These are phyloP conservation scores for Lottia scabra DNA, from an alignment of 2,888 invertebrate genomes.

Conservation along the genomic window DNA sequence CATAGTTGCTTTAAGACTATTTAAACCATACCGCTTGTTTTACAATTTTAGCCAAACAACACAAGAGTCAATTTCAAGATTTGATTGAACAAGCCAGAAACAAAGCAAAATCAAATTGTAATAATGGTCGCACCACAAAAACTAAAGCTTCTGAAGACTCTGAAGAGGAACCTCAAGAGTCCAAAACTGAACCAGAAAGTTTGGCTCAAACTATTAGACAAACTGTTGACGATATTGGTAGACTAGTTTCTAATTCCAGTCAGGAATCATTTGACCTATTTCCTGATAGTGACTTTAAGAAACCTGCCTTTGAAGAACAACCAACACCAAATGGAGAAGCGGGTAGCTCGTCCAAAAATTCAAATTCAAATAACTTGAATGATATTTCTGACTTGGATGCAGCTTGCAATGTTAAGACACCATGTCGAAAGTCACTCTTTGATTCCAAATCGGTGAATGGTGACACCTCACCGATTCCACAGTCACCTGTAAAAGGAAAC, in stretches of 20 bases:
- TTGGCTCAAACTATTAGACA: neutral
- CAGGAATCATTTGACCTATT: neutral
- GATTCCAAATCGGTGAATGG: neutral
- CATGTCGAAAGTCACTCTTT: neutral
- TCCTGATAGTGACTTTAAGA: neutral
- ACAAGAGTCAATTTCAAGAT: conserved; percentile 28
- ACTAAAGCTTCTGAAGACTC: neutral
- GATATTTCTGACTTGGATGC: no score
- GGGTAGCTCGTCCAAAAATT: neutral
- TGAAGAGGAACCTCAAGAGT: neutral
- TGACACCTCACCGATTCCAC: neutral
- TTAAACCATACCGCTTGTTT: no score
- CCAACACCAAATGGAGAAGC: neutral
- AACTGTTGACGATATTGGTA: neutral
- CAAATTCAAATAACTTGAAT: no score
- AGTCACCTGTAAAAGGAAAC: neutral
- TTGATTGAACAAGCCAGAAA: conserved; percentile 21
- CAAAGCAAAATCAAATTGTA: neutral
- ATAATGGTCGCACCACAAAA: neutral
- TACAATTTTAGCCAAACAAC: conserved; percentile 18
- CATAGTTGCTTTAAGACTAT: no score
- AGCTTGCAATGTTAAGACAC: no score
- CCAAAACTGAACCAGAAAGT: neutral
- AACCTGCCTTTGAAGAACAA: neutral
- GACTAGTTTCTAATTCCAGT: neutral